These are phyloP conservation scores for Drosophila nr. medialis DNA, from an alignment of 2,888 invertebrate genomes.

Conservation along the genomic window DNA sequence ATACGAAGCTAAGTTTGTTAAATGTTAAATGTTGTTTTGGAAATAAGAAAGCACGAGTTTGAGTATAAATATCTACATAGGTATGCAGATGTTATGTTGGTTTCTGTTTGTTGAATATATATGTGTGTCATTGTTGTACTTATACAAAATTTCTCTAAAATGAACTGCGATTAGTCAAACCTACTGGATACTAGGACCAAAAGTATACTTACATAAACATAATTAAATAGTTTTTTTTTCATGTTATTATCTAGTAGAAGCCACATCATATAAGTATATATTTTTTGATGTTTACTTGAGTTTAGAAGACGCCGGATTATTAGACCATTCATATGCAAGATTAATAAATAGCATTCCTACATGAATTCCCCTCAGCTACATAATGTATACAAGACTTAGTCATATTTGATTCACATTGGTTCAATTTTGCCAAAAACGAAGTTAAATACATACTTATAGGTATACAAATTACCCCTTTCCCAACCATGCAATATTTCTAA, in stretches of 20 bases:
- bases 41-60: slow-evolving; percentile 65
- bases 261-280: background rate
- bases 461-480: background rate
- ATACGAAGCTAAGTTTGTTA: slow-evolving; percentile 66
- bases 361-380: background rate
- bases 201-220: slow-evolving; percentile 40
- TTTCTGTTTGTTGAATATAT: slow-evolving; percentile 25
- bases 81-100: slow-evolving; percentile 14
- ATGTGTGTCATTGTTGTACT: slow-evolving; percentile 16
- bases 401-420: background rate
- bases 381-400: background rate
- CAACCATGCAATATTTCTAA: slow-evolving; percentile 37
- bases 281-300: background rate
- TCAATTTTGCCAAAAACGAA: background rate
- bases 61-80: slow-evolving; percentile 30
- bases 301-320: slow-evolving; percentile 6
- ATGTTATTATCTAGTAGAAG: slow-evolving; percentile 3
- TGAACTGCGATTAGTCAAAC: slow-evolving; percentile 48
- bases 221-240: slow-evolving; percentile 11
- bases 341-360: slow-evolving; percentile 4
- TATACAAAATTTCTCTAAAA: slow-evolving; percentile 41
- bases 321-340: slow-evolving; percentile 4
- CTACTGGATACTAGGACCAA: slow-evolving; percentile 35
- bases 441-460: background rate
- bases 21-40: slow-evolving; percentile 32